These are phyloP conservation scores for Neosalanx taihuensis DNA, from an alignment of 2,797 vertebrate species.

Conservation along the genomic window DNA sequence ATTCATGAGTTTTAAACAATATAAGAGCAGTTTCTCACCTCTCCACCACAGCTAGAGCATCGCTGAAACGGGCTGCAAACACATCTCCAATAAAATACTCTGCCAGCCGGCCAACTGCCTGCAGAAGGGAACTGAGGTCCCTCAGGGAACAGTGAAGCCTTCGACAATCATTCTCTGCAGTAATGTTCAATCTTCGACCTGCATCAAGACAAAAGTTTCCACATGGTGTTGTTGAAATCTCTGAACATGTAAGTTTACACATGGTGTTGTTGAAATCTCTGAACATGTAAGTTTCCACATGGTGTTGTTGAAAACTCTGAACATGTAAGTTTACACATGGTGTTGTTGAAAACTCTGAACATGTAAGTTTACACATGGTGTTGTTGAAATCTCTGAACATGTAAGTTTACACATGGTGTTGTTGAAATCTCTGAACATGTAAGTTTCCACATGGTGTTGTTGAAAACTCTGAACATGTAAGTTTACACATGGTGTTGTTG, in stretches of 20 bases:
- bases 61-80: conserved; percentile 87
- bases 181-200: conserved; percentile 93
- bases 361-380: no score
- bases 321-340: no score
- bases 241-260: no score
- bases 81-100: conserved; percentile 94
- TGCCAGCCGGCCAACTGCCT: conserved; percentile 89
- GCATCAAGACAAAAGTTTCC: conserved; percentile 8
- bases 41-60: conserved; percentile 91
- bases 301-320: no score
- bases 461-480: no score
- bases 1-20: background rate
- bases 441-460: no score
- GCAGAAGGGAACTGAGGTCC: conserved; percentile 93
- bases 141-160: conserved; percentile 92
- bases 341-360: background rate
- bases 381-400: no score
- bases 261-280: background rate
- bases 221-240: no score
- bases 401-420: no score
- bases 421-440: background rate
- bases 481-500: no score
- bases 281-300: background rate
- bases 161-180: conserved; percentile 92
- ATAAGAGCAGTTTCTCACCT: conserved; percentile 74